Conservation (phyloP, 2,113 vertebrate species). For the Oreotrochilus melanogaster region DNA sequence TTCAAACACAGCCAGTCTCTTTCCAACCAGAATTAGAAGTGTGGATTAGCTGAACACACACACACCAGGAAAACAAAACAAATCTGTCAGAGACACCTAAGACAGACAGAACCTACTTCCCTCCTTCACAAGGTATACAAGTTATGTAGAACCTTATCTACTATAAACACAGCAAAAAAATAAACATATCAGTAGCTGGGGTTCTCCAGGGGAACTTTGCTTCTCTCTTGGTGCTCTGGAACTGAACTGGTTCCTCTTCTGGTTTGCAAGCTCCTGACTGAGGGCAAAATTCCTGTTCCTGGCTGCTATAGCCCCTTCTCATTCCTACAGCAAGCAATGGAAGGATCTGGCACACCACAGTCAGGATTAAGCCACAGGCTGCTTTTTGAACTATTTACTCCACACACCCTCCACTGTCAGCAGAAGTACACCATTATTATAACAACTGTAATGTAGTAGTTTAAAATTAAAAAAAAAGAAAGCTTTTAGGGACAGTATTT, state of each 20-base stretch:
- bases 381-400: background rate
- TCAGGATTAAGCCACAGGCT: background rate
- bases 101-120: background rate
- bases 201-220: background rate
- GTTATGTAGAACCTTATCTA: background rate
- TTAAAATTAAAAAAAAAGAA: background rate
- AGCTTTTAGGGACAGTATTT: background rate
- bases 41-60: background rate
- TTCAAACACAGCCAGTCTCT: background rate
- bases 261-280: background rate
- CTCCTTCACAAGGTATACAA: background rate
- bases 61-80: background rate
- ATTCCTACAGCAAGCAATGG: background rate
- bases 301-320: background rate
- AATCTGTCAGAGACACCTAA: background rate
- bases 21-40: background rate
- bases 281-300: background rate
- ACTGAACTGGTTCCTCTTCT: background rate
- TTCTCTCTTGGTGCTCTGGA: background rate
- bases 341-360: background rate
- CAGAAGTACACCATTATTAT: background rate
- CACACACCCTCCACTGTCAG: background rate
- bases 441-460: background rate
- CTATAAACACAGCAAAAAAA: background rate
- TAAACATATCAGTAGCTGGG: background rate